Base-by-base conservation (phyloP, 1,140 invertebrate genomes). In the Drosophila tani region DNA sequence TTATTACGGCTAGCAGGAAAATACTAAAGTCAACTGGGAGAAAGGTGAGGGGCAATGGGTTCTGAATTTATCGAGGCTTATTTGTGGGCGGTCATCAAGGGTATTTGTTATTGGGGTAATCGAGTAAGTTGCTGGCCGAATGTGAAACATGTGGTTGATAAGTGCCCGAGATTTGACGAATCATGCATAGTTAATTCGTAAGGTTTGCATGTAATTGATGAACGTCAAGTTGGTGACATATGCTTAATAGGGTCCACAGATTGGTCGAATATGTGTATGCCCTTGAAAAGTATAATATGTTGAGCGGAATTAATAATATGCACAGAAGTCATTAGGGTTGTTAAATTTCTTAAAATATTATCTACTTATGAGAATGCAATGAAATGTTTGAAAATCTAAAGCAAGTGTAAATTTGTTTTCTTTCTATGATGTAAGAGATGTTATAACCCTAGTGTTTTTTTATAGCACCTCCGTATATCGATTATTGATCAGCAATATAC, bases 41-140 rank as follows among this genome's bases (percentile, higher is more conserved):
- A 43, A 47, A 58, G 38, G 12, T 21, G 50, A 19, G 59, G 35
- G 46, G 27, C 55, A 51, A 14, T 66, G 51, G 21, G 27, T 57
- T 56, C 59, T 60, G 64, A 83, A 85, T 76, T 85, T 83, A 80
- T 75, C 43, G 82, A 47, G 17, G 21, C 63, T 29, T 80, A 69
- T 68, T 76, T 76, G 51, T 47, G 32, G 53, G 27, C 27, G 27
- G 51, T 43, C 53, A 21, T 27, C 11, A 40, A 67, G 65, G 43
- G 41, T 40, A 57, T 76, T 65, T 63, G 57, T 41, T 49, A 19
- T 41, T 24, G 38, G 9, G 56, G 27, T 62, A 75, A 75, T 60
- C 46, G 29, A 56, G 24, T 55, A 8, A 41, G 51, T 56, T 32
- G 41, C 47, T 58, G 51, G 55, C n/a, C 46, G 17, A 68, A 43